phyloP scores from a whole-genome alignment of 2,888 invertebrate species.

The Pterostichus niger region DNA sequence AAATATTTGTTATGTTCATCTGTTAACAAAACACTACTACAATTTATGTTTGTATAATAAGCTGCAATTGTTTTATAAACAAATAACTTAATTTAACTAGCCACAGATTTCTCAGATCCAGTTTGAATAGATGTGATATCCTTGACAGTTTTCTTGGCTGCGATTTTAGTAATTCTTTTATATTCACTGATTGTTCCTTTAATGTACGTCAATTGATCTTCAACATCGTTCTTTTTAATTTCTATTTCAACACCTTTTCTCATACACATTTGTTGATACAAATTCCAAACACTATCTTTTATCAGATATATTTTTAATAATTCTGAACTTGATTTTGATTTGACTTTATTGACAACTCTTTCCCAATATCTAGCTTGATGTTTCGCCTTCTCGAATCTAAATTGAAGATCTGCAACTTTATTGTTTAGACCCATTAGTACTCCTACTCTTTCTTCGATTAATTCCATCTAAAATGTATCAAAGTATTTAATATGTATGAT shows the following conservation, averaged over 20 bases:
- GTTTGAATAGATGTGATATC: background rate
- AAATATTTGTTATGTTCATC: too few relatives aligned
- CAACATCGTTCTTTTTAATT: conserved; percentile 79
- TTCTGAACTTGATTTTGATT: conserved; percentile 79
- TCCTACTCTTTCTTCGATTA: conserved; percentile 82
- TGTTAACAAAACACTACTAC: too few relatives aligned
- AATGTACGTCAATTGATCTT: conserved; percentile 82
- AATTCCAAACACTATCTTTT: conserved; percentile 80
- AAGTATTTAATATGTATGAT: background rate
- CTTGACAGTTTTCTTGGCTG: background rate
- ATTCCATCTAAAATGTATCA: conserved; percentile 74
- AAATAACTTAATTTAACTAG: too few relatives aligned
- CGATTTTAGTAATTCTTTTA: conserved; percentile 71
- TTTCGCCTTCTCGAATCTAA: conserved; percentile 81
- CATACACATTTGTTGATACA: conserved; percentile 82
- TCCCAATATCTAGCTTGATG: conserved; percentile 83
- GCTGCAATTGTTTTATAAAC: too few relatives aligned
- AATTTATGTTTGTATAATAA: too few relatives aligned
- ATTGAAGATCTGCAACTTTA: conserved; percentile 81
- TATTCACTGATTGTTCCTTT: conserved; percentile 81
- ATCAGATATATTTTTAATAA: conserved; percentile 81
- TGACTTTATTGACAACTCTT: conserved; percentile 80
- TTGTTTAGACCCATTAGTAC: conserved; percentile 83
- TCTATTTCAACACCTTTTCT: conserved; percentile 77
- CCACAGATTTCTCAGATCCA: too few relatives aligned